Base-by-base conservation (phyloP, 2,888 invertebrate genomes). In the Eupithecia subfuscata region DNA sequence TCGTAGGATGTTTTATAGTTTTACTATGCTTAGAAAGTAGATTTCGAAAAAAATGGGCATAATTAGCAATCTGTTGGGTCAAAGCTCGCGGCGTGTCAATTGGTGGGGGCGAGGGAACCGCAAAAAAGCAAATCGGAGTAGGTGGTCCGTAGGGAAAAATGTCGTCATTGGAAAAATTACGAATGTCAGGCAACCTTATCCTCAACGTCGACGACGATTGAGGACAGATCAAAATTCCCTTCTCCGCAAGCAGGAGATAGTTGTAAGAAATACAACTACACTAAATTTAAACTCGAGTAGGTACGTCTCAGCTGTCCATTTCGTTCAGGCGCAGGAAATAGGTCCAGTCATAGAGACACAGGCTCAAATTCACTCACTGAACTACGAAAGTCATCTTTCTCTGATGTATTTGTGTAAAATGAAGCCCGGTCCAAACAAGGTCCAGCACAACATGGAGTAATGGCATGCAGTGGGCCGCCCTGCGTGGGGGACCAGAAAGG, bases 1-100 rank as follows among this genome's bases (percentile, higher is more conserved):
- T 40, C 14, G 68, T 43, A 45, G 43, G 68, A 40, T 68, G 37
- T 67, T 68, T 67, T 68, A 68, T 22, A 45, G 64, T 68, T 68
- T 68, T 0, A 45, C 37, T 67, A 5, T 12, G 22, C 14, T 68
- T 34, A 18, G 34, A 64, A 64, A 64, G 34, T 34, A 2, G 9
- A 64, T 34, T 34, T 64, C 7, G 18, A 18, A 64, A 30, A 40
- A 64, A 34, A 18, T 34, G 34, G 18, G 8, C 25, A 5, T 14
- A 12, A 25, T 64, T 8, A 43, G 8, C 14, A 18, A 34, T 64
- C 18, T 2, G 34, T 18, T 34, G 18, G 18, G 34, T 64, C n/a
- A 56, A 34, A 64, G 34, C 34, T 63, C 22, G 22, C 22, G 22
- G 12, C 9, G 3, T 56, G 11, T 22, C 56, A 22, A 8, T 22